Base-by-base conservation (phyloP, 2,888 invertebrate genomes). In the Meganola albula region DNA sequence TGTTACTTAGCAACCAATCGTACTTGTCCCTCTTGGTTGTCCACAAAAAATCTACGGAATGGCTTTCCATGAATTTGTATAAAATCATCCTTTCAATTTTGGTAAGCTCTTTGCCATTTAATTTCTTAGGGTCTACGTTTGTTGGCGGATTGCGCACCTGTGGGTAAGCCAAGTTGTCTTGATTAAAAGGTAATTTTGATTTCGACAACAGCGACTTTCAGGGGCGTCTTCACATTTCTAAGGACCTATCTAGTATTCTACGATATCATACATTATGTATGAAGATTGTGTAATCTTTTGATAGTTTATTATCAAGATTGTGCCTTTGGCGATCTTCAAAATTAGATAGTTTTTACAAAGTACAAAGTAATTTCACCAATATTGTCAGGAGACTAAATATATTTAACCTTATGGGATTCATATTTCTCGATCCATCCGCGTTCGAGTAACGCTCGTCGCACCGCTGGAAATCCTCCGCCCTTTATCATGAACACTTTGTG, bases 21-120 rank as follows among this genome's bases (percentile, higher is more conserved):
- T 91, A 90, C 74, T 91, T 92, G 48, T 96, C 96, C 37, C 93
- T 90, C 46, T 94, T 91, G 34, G 94, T 91, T 26, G 95, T 95
- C 96, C 97, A 97, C 18, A 97, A 88, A 55, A 97, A 94, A 59
- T 96, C 94, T 1, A 95, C 93, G 0, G 92, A 90, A 53, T 92
- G 90, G 57, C 93, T 91, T 53, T 92, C 91, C 60, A 96, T 87
- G 71, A 95, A 92, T 52, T 94, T 88, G 2, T 91, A 93, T 61
- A 93, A 88, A 29, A 91, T 89, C 65, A 89, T 88, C 40, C 90
- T 84, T 64, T 93, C 93, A 29, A 92, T 90, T 74, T 89, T 91
- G 2, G 88, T 80, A 5, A 90, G 74, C 42, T 89, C 89, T 56
- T 76, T 54, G 24, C 75, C 76, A 8, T 74, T 64, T n/a, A 66